Evolutionary conservation across 2,113 vertebrate genomes (phyloP), one percentile per base, ranked within the genome.

Genomic region (Salvelinus alpinus): DNA sequence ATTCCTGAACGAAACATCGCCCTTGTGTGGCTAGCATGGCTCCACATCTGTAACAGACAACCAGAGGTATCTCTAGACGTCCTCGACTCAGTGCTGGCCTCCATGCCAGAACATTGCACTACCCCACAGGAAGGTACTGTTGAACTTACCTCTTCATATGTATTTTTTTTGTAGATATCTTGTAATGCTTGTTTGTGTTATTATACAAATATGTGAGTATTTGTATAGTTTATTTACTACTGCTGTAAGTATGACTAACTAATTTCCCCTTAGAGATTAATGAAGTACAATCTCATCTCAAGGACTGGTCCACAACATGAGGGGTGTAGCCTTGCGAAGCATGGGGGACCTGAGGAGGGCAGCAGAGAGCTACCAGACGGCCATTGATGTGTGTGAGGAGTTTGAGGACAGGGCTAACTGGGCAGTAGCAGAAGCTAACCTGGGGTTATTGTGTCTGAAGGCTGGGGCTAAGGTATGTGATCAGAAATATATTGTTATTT

Each of bases 341-440:
- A 85, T 73, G 2, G 91, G 92, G 5, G 75, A 92, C 16, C 90
- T 91, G 0, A 93, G 87, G 79, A 88, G 76, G 84, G 96, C 98
- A 0, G 94, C 93, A 2, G 92, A 95, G 82, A 92, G 89, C 80
- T 98, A 95, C 86, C 91, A 88, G 72, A 91, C 88, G 5, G 96
- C 98, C 1, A 71, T 94, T n/a, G 1, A 60, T 6, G 76, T 94
- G 24, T 96, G 96, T 31, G 80, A 94, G 76, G 85, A 92, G 85
- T 87, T 83, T 31, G 93, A 83, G 18, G 87, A 79, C 76, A 67
- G 3, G 7, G 85, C 85, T 1, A 95, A 97, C 80, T 93, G 94
- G 92, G 97, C 97, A 0, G 91, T 97, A 22, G 94, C 87, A 34
- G 82, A 95, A 85, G 96, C 96, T 62, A 99, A 99, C 83, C 86